Evolutionary conservation across 2,888 invertebrate species (phyloP), one percentile per base, ranked within the genome.

Genomic region (Lingula anatina): DNA sequence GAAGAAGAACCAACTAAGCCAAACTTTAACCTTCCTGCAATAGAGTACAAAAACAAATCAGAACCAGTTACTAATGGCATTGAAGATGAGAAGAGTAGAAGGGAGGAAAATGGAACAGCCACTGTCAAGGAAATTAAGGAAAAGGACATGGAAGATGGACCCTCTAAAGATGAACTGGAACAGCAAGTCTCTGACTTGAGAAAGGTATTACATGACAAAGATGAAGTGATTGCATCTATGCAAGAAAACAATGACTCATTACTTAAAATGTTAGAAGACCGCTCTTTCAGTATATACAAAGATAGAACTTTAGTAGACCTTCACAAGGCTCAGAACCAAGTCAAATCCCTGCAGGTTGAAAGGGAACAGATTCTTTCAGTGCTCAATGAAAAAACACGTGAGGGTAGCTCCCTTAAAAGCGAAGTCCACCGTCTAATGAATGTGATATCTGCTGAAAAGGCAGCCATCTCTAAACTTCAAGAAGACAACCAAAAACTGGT

Each of bases 341-440:
- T 68, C 5, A 60, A 61, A 35, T 46, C 54, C 18, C 52, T 73
- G 26, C 65, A 68, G 44, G 53, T 64, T 25, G 77, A 77, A 56
- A 67, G 65, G 46, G 74, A 75, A 44, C 74, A 77, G 56, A 73
- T 78, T 58, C 61, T 77, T 56, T 68, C 74, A 23, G 71, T 78
- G 15, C 61, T 78, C 54, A 74, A 70, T 51, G 77, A 78, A 51
- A 77, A 77, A 49, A 68, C 76, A 0, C 60, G 75, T 27, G 77
- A 78, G 52, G 64, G 66, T 43, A 76, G 76, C 49, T 62, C 58
- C 23, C 58, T 76, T 21, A 76, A 73, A 56, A 53, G 64, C 40
- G 77, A 78, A 56, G 71, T 75, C 7, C 73, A 75, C 53, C 65
- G 71, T 15, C 62, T 78, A 24, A 74, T 77, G 68, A 71, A 63